These are phyloP conservation scores for Apogon talboti DNA, from an alignment of 2,797 vertebrate species.

Conservation along the genomic window DNA sequence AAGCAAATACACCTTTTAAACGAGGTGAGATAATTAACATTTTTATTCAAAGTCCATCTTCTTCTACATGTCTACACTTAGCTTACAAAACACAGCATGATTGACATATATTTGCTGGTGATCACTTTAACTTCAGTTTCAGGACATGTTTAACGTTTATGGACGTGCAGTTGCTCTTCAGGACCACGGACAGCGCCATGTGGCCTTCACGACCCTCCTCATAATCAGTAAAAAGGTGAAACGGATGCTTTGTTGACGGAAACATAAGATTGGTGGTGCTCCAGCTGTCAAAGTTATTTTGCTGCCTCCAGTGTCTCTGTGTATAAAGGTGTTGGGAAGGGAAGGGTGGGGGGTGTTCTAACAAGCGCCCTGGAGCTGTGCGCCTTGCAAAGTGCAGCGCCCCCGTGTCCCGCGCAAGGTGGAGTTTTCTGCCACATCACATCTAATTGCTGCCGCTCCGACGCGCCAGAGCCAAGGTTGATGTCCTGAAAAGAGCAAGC, in stretches of 20 bases:
- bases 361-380: background rate
- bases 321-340: background rate
- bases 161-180: slow-evolving; percentile 15
- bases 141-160: background rate
- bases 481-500: slow-evolving; percentile 38
- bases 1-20: background rate
- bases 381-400: slow-evolving; percentile 1
- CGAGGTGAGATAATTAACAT: no score
- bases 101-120: no score
- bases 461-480: slow-evolving; percentile 22
- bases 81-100: no score
- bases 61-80: no score
- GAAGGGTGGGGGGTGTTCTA: background rate
- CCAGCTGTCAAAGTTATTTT: background rate
- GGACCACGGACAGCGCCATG: slow-evolving; percentile 45
- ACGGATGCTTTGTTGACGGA: background rate
- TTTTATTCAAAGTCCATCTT: no score
- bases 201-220: background rate
- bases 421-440: slow-evolving; percentile 45
- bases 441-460: slow-evolving; percentile 4
- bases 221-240: background rate
- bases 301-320: background rate
- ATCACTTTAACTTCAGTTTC: no score
- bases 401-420: slow-evolving; percentile 36
- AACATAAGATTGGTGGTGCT: slow-evolving; percentile 4